Evolutionary conservation across 1,140 invertebrate species (phyloP).

Genomic region (Monochamus saltuarius): DNA sequence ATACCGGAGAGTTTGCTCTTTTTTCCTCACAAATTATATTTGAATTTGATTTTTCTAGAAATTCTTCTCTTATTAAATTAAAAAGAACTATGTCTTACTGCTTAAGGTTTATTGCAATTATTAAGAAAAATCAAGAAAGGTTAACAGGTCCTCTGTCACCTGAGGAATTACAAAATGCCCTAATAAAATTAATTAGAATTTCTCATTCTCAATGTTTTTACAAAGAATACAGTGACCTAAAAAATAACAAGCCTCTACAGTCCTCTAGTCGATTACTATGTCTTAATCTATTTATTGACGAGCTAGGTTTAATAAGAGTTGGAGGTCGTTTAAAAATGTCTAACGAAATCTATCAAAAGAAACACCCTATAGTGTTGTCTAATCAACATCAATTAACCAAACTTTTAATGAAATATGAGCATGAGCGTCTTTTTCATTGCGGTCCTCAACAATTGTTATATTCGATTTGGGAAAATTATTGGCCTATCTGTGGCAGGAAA

Average conservation of each 20-base stretch:
- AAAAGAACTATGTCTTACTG: too few relatives aligned
- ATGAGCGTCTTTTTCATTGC: constrained; percentile 33
- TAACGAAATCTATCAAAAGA: background rate
- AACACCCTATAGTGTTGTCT: background rate
- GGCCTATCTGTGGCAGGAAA: constrained; percentile 16
- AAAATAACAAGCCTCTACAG: background rate
- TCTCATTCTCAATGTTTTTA: background rate
- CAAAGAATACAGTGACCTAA: too few relatives aligned
- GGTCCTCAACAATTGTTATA: constrained; percentile 30
- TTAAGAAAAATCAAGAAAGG: too few relatives aligned
- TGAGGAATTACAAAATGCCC: background rate
- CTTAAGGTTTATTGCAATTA: too few relatives aligned
- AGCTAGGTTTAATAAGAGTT: background rate
- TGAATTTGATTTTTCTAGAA: too few relatives aligned
- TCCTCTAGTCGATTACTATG: background rate
- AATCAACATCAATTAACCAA: background rate
- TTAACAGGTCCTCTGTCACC: background rate
- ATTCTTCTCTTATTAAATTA: too few relatives aligned
- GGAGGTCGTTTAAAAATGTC: constrained; percentile 1
- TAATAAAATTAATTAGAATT: background rate
- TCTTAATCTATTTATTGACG: constrained; percentile 7
- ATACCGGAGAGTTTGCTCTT: too few relatives aligned
- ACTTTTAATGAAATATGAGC: constrained; percentile 34
- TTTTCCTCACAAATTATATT: too few relatives aligned
- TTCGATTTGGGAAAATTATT: constrained; percentile 23